Conservation (phyloP, 2,888 invertebrate genomes). For the Campopleginae sp. region DNA sequence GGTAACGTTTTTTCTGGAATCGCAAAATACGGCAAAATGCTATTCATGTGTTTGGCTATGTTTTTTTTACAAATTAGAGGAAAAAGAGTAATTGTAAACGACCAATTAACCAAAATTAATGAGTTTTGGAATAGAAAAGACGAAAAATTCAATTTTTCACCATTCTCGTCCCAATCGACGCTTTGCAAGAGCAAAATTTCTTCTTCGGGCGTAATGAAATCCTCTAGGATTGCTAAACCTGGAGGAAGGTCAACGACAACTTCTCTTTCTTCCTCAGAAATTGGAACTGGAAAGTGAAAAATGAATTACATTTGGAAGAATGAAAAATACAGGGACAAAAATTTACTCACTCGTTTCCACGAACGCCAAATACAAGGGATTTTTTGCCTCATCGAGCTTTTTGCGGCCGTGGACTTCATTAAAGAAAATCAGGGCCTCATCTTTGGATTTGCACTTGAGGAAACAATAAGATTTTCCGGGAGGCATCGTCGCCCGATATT, state of each 20-base stretch:
- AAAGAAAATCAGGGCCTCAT: conserved; percentile 87
- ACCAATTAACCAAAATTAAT: neutral
- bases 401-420: conserved; percentile 87
- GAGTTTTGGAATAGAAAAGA: neutral
- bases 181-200: conserved; percentile 87
- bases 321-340: conserved; percentile 34
- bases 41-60: neutral
- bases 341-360: conserved; percentile 86
- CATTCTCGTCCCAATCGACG: conserved; percentile 85
- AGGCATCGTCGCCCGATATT: conserved; percentile 89
- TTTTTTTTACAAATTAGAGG: neutral
- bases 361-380: conserved; percentile 89
- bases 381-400: conserved; percentile 86
- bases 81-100: too few species aligned
- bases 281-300: conserved; percentile 80
- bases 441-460: conserved; percentile 86
- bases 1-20: conserved; percentile 72
- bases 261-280: conserved; percentile 64
- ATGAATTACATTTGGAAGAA: too few species aligned
- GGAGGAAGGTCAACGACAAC: conserved; percentile 85
- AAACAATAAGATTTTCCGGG: conserved; percentile 94
- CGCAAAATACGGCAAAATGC: neutral
- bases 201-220: conserved; percentile 90
- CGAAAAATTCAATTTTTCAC: conserved; percentile 67
- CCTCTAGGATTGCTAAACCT: conserved; percentile 89